These are phyloP conservation scores for Norana najaformis DNA, from an alignment of 2,888 invertebrate species.

Conservation along the genomic window DNA sequence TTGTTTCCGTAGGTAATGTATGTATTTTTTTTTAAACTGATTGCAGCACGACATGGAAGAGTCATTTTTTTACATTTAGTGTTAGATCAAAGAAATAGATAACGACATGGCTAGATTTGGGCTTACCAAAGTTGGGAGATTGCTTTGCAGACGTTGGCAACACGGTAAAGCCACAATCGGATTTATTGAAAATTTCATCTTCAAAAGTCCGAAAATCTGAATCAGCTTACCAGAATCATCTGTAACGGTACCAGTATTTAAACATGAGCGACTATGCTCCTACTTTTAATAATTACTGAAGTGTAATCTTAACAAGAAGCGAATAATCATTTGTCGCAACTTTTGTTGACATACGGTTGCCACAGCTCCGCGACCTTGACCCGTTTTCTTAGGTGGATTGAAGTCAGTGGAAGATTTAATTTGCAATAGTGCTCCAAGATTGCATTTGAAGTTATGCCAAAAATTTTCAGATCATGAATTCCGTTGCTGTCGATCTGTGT, in stretches of 20 bases:
- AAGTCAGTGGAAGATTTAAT: neutral
- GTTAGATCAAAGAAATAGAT: neutral
- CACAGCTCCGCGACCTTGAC: neutral
- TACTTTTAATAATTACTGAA: neutral
- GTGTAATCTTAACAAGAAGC: neutral
- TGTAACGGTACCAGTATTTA: neutral
- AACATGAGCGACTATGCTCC: neutral
- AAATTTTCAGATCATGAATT: neutral
- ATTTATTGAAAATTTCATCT: neutral
- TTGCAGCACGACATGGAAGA: no score
- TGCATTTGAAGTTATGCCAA: neutral
- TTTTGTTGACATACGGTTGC: constrained; percentile 5
- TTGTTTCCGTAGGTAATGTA: no score
- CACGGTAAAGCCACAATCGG: neutral
- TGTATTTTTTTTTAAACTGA: no score
- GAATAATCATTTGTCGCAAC: neutral
- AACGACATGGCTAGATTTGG: neutral
- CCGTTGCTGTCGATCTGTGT: neutral
- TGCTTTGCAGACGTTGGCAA: neutral
- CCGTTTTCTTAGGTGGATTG: neutral
- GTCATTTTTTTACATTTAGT: neutral
- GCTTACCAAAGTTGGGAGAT: neutral
- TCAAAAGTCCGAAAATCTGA: neutral
- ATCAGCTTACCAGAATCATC: neutral
- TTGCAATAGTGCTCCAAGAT: neutral